Evolutionary conservation across 2,797 vertebrate genomes (phyloP).

Genomic region (Brachyrhaphis roseni): DNA sequence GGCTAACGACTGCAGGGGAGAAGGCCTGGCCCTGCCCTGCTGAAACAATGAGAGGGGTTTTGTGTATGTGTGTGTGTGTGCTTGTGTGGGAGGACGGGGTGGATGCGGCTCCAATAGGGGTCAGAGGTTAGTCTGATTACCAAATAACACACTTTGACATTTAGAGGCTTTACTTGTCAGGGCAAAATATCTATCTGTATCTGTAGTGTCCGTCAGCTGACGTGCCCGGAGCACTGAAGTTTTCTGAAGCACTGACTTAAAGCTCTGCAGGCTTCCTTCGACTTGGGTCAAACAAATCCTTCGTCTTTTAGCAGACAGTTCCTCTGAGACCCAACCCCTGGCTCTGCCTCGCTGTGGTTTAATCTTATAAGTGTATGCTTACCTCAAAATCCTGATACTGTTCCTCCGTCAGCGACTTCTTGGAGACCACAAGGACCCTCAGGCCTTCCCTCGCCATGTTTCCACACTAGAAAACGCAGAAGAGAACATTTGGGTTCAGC

Average conservation of each 20-base stretch:
- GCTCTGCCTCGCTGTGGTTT: neutral
- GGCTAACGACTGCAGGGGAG: conserved; percentile 64
- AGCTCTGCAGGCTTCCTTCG: neutral
- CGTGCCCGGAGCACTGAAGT: neutral
- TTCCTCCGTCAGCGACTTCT: conserved; percentile 96
- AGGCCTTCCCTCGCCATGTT: conserved; percentile 98
- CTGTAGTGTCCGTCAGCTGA: conserved; percentile 26
- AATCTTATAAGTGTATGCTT: conserved; percentile 38
- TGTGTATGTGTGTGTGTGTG: conserved; percentile 35
- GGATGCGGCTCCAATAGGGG: conserved; percentile 22
- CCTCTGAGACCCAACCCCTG: neutral
- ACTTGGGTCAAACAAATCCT: neutral
- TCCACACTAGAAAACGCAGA: conserved; percentile 86
- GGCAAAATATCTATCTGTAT: conserved; percentile 40
- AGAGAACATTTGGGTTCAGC: conserved; percentile 46
- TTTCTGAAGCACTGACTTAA: neutral
- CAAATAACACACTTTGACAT: conserved; percentile 66
- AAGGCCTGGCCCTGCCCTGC: conserved; percentile 52
- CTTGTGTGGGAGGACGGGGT: conserved; percentile 32
- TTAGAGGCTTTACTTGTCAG: conserved; percentile 48
- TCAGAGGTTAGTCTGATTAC: conserved; percentile 59
- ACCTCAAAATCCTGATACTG: conserved; percentile 99
- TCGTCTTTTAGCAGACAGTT: neutral
- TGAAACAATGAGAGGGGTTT: conserved; percentile 65
- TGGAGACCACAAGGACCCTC: conserved; percentile 94